Evolutionary conservation across 2,797 vertebrate species (phyloP), one percentile per base, ranked within the genome.

Genomic region (Lepus oiostolus): DNA sequence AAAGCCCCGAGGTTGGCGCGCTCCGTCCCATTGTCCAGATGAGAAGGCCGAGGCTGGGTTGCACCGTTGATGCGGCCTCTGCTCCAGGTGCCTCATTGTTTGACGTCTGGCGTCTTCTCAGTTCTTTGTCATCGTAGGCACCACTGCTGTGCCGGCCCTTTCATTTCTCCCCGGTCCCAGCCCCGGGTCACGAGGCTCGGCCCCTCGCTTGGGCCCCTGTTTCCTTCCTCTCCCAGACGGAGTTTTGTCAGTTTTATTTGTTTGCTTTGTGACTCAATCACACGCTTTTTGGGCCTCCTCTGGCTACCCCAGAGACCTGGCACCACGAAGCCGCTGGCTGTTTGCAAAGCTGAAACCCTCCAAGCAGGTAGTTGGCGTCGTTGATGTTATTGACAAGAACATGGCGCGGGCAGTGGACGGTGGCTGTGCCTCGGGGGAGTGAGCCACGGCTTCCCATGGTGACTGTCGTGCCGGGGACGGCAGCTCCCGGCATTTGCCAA

Each of bases 321-420:
- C 65, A 47, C 81, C 81, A 42, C 32, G 12, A 8, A 42, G 21
- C n/a, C 28, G 81, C 2, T 68, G 85, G 67, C 90, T 75, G 35
- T 89, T 75, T 72, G 58, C 35, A 52, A 67, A 93, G 84, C 76
- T 85, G 24, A n/a, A 17, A 22, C 65, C 70, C 68, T 54, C 35
- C 35, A 32, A 80, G 67, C 47, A 12, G 5, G 2, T 74, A 68
- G 13, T 72, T 30, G 32, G n/a, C 54, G 65, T 87, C 16, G 2
- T 65, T 75, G 93, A 93, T 68, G 11, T 47, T 38, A 38, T 32
- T 76, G n/a, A 38, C 68, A 85, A 75, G 87, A 93, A 76, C 63
- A 52, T 74, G 35, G 35, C 83, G 47, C 1, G 13, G 60, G 26
- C 28, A 0, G 12, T 2, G 72, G 60, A 47, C 6, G 70, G 62